Evolutionary conservation across 2,113 vertebrate species (phyloP).

Genomic region (Athene noctua): DNA sequence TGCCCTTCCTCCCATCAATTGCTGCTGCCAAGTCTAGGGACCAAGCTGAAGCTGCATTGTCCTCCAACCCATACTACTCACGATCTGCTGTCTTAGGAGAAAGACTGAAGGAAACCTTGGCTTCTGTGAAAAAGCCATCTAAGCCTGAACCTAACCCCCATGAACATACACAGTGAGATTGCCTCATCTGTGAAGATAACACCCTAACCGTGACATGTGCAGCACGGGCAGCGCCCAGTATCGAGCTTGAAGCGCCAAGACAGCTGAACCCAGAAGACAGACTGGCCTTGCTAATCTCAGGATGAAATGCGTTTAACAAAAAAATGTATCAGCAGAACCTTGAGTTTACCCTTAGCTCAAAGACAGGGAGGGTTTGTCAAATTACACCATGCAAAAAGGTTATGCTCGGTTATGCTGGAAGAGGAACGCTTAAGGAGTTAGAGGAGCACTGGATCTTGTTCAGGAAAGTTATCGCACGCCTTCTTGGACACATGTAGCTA

Average conservation of each 20-base stretch:
- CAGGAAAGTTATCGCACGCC: background rate
- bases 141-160: too few relatives aligned
- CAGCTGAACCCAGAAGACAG: background rate
- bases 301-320: background rate
- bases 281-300: background rate
- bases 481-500: background rate
- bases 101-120: too few relatives aligned
- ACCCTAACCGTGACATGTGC: background rate
- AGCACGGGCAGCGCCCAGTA: background rate
- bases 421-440: background rate
- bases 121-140: too few relatives aligned
- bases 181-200: background rate
- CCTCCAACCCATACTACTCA: rapidly evolving
- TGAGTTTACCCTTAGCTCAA: background rate
- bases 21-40: background rate
- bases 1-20: background rate
- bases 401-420: rapidly evolving
- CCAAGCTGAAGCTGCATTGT: background rate
- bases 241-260: background rate
- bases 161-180: background rate
- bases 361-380: background rate
- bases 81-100: background rate
- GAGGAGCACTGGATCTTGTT: rapidly evolving
- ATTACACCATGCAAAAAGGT: background rate
- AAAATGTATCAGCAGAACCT: background rate